These are phyloP conservation scores for Eumeta japonica DNA, from an alignment of 1,140 invertebrate genomes.

Conservation along the genomic window DNA sequence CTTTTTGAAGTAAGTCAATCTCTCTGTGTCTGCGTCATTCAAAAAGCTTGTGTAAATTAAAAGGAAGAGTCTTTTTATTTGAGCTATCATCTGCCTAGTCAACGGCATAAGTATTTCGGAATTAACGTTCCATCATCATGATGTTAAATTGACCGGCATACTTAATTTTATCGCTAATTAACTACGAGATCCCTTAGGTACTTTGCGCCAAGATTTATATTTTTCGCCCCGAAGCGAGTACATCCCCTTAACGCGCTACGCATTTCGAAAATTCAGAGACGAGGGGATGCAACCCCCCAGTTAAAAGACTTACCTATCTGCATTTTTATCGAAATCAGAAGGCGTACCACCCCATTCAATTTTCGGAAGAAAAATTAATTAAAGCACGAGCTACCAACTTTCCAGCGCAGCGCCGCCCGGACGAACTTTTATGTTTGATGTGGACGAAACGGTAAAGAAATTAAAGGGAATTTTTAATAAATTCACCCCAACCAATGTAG, in stretches of 20 bases:
- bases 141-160: conserved; percentile 6
- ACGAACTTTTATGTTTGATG: no score
- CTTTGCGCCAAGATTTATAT: conserved; percentile 27
- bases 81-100: no score
- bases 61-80: no score
- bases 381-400: conserved; percentile 36
- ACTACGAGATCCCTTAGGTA: conserved; percentile 18
- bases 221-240: conserved; percentile 35
- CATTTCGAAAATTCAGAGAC: conserved; percentile 36
- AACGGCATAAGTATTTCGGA: no score
- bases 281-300: conserved; percentile 28
- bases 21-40: no score
- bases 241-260: conserved; percentile 19
- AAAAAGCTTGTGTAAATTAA: no score
- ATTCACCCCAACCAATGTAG: no score
- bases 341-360: conserved; percentile 46
- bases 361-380: conserved; percentile 48
- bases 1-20: no score
- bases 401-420: no score
- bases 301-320: conserved; percentile 52
- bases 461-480: conserved; percentile 20
- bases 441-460: conserved; percentile 27
- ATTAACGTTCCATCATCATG: no score
- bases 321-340: conserved; percentile 54
- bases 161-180: conserved; percentile 12